Evolutionary conservation across 2,113 vertebrate species (phyloP).

Genomic region (Poecile atricapillus): DNA sequence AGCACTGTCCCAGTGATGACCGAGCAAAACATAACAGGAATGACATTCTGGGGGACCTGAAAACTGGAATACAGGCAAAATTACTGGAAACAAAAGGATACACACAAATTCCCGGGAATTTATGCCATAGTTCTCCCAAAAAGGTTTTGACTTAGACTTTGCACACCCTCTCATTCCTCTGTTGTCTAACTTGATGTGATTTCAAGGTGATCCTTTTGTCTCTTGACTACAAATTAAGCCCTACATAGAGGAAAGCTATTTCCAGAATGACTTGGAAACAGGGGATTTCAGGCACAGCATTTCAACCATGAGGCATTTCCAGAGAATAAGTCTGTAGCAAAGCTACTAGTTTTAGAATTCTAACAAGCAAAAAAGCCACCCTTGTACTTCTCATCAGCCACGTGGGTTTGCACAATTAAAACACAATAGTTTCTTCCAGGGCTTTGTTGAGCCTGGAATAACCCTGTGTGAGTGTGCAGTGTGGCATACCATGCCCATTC

Average conservation of each 20-base stretch:
- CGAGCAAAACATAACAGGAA: background rate
- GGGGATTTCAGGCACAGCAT: background rate
- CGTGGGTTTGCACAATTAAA: constrained; percentile 71
- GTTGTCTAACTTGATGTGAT: background rate
- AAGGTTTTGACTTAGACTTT: background rate
- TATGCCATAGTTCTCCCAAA: background rate
- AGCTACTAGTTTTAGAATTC: background rate
- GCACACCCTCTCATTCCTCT: background rate
- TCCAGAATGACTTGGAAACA: background rate
- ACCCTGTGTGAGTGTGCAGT: background rate
- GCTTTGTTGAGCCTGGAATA: constrained; percentile 42
- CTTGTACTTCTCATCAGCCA: constrained; percentile 55
- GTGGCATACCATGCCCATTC: constrained; percentile 1
- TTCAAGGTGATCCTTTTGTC: background rate
- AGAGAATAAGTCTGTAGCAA: background rate
- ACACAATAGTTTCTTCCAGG: constrained; percentile 58
- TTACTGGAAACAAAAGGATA: background rate
- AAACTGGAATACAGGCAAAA: background rate
- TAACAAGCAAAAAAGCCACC: background rate
- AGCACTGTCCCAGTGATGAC: background rate
- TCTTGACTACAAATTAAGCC: background rate
- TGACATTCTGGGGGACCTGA: background rate
- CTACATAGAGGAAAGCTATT: background rate
- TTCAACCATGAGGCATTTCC: background rate
- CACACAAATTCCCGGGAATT: background rate